These are phyloP conservation scores for Eolophus roseicapilla DNA, from an alignment of 2,113 vertebrate genomes.

Conservation along the genomic window DNA sequence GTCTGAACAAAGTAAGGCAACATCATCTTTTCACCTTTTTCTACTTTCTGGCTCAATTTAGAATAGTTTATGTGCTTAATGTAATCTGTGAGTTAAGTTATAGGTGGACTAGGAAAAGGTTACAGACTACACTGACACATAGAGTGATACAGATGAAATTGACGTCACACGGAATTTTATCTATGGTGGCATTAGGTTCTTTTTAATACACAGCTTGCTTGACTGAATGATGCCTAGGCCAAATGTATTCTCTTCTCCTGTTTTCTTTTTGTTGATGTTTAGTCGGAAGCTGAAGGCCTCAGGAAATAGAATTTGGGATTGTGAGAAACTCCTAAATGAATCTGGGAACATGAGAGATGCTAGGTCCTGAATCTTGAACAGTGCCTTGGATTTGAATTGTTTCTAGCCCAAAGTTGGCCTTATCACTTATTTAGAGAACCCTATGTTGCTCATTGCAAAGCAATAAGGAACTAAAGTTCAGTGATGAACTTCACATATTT, in stretches of 20 bases:
- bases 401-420: neutral
- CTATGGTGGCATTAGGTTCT: neutral
- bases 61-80: neutral
- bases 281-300: neutral
- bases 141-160: neutral
- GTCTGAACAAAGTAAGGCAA: neutral
- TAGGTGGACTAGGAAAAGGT: neutral
- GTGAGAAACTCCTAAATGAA: neutral
- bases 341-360: neutral
- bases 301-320: neutral
- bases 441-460: neutral
- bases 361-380: neutral
- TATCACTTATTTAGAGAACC: neutral
- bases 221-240: accelerated
- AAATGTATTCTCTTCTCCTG: neutral
- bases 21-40: neutral
- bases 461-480: neutral
- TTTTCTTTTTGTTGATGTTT: neutral
- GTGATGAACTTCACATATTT: neutral
- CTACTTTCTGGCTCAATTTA: neutral
- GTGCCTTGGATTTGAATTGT: neutral
- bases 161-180: neutral
- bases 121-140: neutral
- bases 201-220: neutral
- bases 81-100: neutral